Conservation (phyloP, 2,113 vertebrate species). For the Chamaea fasciata region DNA sequence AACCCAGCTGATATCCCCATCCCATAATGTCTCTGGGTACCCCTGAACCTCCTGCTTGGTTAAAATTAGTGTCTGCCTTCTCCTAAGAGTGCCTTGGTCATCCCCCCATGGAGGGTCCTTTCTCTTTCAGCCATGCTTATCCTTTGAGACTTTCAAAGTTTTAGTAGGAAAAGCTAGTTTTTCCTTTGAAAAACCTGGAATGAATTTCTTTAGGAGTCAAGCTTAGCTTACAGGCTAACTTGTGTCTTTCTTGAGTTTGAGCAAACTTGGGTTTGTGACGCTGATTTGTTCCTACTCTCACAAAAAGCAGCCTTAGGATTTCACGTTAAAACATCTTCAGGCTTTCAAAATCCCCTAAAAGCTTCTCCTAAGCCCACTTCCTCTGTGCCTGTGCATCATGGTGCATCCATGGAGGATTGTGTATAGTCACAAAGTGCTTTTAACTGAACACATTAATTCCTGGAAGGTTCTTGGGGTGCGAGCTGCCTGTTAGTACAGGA, state of each 20-base stretch:
- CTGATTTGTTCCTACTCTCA: neutral
- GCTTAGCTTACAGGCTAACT: neutral
- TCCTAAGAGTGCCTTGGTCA: neutral
- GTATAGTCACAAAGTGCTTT: neutral
- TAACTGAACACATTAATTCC: neutral
- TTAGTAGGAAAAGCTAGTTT: neutral
- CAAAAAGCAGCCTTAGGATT: neutral
- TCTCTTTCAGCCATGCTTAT: neutral
- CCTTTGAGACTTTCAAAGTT: neutral
- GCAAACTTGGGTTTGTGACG: neutral
- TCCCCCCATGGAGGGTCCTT: neutral
- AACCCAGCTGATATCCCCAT: fast-evolving
- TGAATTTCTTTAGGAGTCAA: neutral
- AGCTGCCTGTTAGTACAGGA: neutral
- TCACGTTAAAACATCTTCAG: neutral
- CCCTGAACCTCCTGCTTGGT: neutral
- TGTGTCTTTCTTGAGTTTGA: neutral
- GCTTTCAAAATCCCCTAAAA: fast-evolving
- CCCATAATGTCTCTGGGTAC: fast-evolving
- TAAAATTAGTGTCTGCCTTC: neutral
- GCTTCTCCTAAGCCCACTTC: fast-evolving
- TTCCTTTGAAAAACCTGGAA: neutral
- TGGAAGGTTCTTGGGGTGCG: neutral
- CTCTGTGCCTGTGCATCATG: fast-evolving
- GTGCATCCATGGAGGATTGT: fast-evolving